Conservation (phyloP, 2,113 vertebrate genomes). For the Hiodon alosoides region DNA sequence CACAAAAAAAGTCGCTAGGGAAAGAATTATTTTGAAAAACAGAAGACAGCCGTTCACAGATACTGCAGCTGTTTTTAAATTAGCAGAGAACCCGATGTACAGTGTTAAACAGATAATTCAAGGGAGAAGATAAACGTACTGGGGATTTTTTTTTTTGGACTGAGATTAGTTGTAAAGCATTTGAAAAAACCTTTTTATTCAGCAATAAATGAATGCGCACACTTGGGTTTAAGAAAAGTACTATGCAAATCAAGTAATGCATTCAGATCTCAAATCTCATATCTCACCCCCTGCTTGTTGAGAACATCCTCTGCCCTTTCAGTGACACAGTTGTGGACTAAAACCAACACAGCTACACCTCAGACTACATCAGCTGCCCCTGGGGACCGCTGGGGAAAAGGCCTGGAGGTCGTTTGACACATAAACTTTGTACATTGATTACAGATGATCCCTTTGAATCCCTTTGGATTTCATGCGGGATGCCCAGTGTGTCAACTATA, state of each 20-base stretch:
- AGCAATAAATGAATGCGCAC: not conserved
- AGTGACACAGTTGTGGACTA: slow-evolving; percentile 26
- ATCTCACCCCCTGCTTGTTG: not conserved
- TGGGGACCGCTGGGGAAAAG: slow-evolving; percentile 40
- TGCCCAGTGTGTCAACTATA: slow-evolving; percentile 33
- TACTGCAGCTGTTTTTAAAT: not conserved
- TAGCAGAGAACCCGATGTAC: not conserved
- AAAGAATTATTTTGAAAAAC: not conserved
- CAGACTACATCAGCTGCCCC: slow-evolving; percentile 15
- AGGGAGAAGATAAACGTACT: not conserved
- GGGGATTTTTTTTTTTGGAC: not conserved
- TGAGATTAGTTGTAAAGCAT: not conserved
- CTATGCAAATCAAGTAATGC: not conserved
- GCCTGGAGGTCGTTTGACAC: slow-evolving; percentile 45
- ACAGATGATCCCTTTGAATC: slow-evolving; percentile 49
- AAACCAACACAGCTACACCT: slow-evolving; percentile 15
- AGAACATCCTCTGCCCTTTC: slow-evolving; percentile 17
- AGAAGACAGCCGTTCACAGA: not conserved
- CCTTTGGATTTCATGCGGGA: slow-evolving; percentile 41
- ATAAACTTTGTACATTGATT: slow-evolving; percentile 60
- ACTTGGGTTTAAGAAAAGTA: not conserved
- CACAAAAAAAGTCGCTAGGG: slow-evolving; percentile 5
- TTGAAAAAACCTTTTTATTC: not conserved
- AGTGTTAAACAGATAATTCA: not conserved
- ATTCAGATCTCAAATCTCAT: not conserved